phyloP scores from a whole-genome alignment of 2,797 vertebrate genomes.

The Okamejei kenojei region DNA sequence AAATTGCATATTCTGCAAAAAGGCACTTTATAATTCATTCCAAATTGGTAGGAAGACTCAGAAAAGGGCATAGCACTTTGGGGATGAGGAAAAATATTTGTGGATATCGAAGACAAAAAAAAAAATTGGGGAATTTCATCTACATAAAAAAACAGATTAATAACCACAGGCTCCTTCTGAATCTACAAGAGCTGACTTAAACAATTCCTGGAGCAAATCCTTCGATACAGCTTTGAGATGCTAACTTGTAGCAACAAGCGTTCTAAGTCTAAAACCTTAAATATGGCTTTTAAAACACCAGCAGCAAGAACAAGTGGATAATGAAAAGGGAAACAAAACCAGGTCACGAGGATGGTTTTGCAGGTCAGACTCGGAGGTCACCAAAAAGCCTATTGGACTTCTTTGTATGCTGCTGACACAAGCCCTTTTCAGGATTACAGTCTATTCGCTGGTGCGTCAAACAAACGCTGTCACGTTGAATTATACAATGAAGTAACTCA shows the following conservation, averaged over 20 bases:
- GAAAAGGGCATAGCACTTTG: not conserved
- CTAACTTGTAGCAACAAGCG: not conserved
- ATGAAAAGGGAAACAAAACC: not conserved
- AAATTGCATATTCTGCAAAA: not conserved
- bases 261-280: not conserved
- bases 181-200: not conserved
- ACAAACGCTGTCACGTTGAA: slow-evolving; percentile 13
- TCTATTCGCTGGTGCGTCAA: not conserved
- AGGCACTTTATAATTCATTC: not conserved
- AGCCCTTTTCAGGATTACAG: not conserved
- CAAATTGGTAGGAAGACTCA: not conserved
- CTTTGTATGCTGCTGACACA: slow-evolving; percentile 4
- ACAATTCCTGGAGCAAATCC: not conserved
- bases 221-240: not conserved
- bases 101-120: not conserved
- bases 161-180: not conserved
- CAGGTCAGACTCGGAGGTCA: not conserved
- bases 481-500: slow-evolving; percentile 6
- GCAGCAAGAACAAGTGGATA: not conserved
- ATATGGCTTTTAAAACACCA: not conserved
- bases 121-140: not conserved
- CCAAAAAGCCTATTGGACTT: not conserved
- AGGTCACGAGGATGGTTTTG: not conserved
- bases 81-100: not conserved
- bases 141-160: not conserved